phyloP scores from a whole-genome alignment of 2,888 invertebrate species.

The Leucozona laternaria region DNA sequence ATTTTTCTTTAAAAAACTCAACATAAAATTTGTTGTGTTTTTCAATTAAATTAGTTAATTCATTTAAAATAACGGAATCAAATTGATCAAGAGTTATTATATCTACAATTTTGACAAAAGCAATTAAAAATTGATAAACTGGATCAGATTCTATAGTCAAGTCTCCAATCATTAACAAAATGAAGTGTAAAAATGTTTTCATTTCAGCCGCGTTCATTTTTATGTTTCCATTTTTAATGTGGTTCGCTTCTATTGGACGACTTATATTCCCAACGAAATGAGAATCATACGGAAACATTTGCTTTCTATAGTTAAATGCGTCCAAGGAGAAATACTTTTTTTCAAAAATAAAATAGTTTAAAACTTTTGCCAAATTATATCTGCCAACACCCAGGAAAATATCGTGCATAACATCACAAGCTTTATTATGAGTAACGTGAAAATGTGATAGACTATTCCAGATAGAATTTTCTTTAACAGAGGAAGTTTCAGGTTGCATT shows the following conservation, averaged over 20 bases:
- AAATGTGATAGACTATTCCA: no score
- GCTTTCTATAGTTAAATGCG: background rate
- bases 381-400: no score
- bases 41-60: background rate
- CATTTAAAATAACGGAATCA: background rate
- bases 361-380: no score
- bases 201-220: background rate
- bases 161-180: background rate
- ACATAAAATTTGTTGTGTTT: background rate
- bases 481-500: no score
- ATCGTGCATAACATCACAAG: no score
- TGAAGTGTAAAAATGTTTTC: background rate
- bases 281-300: background rate
- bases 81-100: background rate
- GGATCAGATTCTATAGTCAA: background rate
- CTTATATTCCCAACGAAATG: background rate
- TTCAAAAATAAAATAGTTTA: background rate
- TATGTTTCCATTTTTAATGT: background rate
- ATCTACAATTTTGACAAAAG: background rate
- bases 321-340: no score
- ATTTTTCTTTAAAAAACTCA: background rate
- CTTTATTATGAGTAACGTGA: no score
- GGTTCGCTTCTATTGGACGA: background rate
- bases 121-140: background rate
- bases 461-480: no score